These are phyloP conservation scores for Caenorhabditis sulstoni DNA, from an alignment of 2,888 invertebrate genomes.

Conservation along the genomic window DNA sequence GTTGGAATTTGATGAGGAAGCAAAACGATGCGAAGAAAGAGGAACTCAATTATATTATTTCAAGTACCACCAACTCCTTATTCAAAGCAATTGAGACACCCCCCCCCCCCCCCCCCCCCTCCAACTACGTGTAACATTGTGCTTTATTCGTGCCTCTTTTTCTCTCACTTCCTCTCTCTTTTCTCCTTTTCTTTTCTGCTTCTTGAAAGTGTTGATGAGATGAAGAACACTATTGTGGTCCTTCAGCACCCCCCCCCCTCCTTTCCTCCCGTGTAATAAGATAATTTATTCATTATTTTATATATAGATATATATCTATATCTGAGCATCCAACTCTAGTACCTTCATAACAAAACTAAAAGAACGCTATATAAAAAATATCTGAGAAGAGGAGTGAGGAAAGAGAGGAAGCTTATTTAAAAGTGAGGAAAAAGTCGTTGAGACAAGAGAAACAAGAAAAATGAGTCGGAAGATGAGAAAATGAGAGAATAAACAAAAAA, in stretches of 20 bases:
- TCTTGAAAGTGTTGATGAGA: not conserved
- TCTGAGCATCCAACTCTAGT: not conserved
- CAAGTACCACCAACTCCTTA: conserved; percentile 21
- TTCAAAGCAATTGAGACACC: conserved; percentile 22
- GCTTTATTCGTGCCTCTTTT: not conserved
- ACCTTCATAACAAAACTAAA: not conserved
- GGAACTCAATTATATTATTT: conserved; percentile 41
- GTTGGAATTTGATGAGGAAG: too few relatives aligned
- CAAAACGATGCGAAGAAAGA: conserved; percentile 3
- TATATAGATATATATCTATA: conserved; percentile 8
- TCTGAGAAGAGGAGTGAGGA: too few relatives aligned
- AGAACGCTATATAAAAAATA: too few relatives aligned
- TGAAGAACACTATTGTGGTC: conserved; percentile 46
- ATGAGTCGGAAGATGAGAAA: conserved; percentile 21
- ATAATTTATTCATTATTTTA: conserved; percentile 54
- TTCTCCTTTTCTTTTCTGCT: too few relatives aligned
- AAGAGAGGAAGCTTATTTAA: too few relatives aligned
- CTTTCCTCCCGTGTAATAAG: conserved; percentile 13
- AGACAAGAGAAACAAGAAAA: conserved; percentile 5
- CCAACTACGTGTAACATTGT: conserved; percentile 1
- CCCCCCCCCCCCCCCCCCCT: not conserved
- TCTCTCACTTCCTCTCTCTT: too few relatives aligned
- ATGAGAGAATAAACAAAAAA: conserved; percentile 2
- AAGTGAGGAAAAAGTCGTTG: conserved; percentile 30
- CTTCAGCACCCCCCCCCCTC: too few relatives aligned